Base-by-base conservation (phyloP, 2,888 invertebrate species). In the Lochmaea crataegi region DNA sequence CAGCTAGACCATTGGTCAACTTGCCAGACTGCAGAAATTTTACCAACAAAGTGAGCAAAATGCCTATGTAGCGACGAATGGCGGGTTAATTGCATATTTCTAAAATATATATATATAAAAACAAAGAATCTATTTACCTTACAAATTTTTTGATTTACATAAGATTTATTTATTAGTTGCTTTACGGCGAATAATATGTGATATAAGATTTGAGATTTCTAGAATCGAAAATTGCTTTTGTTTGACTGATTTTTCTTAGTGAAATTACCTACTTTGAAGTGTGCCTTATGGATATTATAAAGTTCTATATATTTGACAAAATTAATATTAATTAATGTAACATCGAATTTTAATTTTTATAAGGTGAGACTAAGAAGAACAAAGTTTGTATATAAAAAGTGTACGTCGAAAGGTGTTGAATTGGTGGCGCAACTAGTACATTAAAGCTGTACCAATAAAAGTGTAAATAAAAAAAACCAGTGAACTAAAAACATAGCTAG, bases 271-370 rank as follows among this genome's bases (percentile, higher is more conserved):
- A n/a, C 51, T 38, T 68, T 61, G 38, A 68, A 61, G n/a, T 61
- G 68, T 68, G 68, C 68, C 68, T 68, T 68, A 61, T 45, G 32
- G 68, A 60, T 68, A n/a, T 51, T 68, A 48, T 42, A 2, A 2
- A 18, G 16, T 53, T 53, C 53, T 53, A 18, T 53, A 10, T 9
- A 18, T 18, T 53, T 18, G 9, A 53, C 9, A 18, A 18, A 18
- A 10, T 53, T 51, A 45, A 45, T 45, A 1, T 12, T 45, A 45
- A 45, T 51, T 0, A 9, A 1, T 2, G 7, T 45, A 51, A 51
- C 51, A 51, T 51, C 51, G 51, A 51, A 51, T 51, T 51, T 51
- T 51, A 51, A 16, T 51, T 16, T 5, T n/a, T 14, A 9, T 38
- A 38, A 38, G 9, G 9, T 7, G 32, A 38, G 32, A 38, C 32